Conservation (phyloP, 2,113 vertebrate genomes). For the Heterocephalus glaber region DNA sequence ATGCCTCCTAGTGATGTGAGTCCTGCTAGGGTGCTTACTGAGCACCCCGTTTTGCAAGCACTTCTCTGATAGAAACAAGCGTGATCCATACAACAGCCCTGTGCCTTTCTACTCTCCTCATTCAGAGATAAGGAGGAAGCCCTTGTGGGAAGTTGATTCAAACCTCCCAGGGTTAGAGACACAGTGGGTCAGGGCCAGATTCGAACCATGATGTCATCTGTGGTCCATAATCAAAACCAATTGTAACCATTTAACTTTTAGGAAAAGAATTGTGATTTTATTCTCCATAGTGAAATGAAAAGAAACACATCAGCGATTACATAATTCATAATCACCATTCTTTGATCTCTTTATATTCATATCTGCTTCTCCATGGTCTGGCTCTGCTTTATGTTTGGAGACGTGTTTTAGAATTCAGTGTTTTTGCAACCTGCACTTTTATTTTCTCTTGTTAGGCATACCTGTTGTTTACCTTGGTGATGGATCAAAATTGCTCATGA, state of each 20-base stretch:
- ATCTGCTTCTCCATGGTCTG: accelerated
- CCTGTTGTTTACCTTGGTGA: neutral
- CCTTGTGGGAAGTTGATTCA: neutral
- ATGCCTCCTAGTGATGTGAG: accelerated
- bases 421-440: too few species aligned
- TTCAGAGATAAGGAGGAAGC: neutral
- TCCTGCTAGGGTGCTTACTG: accelerated
- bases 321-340: accelerated
- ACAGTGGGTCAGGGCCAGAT: too few species aligned
- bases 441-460: neutral
- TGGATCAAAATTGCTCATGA: neutral
- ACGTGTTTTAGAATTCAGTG: accelerated
- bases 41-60: accelerated
- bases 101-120: neutral
- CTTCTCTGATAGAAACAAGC: accelerated
- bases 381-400: neutral
- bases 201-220: accelerated
- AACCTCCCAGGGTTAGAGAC: neutral
- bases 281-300: neutral
- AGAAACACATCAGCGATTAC: accelerated
- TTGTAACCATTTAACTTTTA: neutral
- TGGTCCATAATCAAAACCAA: neutral
- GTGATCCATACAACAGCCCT: accelerated
- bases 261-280: neutral
- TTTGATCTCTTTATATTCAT: neutral